Evolutionary conservation across 2,888 invertebrate species (phyloP).

Genomic region (Meiosimyza decipiens): DNA sequence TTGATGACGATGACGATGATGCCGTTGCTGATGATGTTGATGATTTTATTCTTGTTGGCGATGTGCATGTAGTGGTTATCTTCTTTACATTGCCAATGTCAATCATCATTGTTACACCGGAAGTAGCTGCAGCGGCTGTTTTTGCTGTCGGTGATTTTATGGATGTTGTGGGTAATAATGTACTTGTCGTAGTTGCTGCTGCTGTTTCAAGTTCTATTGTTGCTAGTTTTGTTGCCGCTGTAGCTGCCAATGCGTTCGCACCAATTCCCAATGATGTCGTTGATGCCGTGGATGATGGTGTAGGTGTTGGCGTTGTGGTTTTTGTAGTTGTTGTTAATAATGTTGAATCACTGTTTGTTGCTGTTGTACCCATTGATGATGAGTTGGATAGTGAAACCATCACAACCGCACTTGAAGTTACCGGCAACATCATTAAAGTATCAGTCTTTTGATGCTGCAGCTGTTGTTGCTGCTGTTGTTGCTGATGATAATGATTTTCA

Average conservation of each 20-base stretch:
- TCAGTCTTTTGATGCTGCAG: constrained; percentile 48
- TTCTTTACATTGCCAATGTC: constrained; percentile 31
- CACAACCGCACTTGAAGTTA: constrained; percentile 32
- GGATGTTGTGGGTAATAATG: constrained; percentile 25
- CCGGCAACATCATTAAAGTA: constrained; percentile 32
- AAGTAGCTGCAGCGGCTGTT: constrained; percentile 32
- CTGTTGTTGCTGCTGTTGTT: constrained; percentile 45
- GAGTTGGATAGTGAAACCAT: constrained; percentile 43
- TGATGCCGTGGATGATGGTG: constrained; percentile 3
- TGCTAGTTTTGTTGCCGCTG: background rate
- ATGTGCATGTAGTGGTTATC: constrained; percentile 33
- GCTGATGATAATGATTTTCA: constrained; percentile 56
- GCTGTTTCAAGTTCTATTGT: constrained; percentile 23
- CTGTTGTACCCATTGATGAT: constrained; percentile 42
- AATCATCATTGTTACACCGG: background rate
- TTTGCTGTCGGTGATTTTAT: constrained; percentile 39
- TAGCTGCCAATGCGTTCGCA: constrained; percentile 24
- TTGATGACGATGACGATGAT: constrained; percentile 35
- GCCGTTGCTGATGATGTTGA: constrained; percentile 36
- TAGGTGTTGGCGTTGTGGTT: constrained; percentile 10
- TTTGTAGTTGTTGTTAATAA: constrained; percentile 16
- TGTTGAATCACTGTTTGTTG: background rate
- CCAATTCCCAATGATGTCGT: constrained; percentile 1
- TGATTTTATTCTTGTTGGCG: constrained; percentile 35
- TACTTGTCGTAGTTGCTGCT: constrained; percentile 13